Evolutionary conservation across 2,113 vertebrate genomes (phyloP).

Genomic region (Oncorhynchus tshawytscha): DNA sequence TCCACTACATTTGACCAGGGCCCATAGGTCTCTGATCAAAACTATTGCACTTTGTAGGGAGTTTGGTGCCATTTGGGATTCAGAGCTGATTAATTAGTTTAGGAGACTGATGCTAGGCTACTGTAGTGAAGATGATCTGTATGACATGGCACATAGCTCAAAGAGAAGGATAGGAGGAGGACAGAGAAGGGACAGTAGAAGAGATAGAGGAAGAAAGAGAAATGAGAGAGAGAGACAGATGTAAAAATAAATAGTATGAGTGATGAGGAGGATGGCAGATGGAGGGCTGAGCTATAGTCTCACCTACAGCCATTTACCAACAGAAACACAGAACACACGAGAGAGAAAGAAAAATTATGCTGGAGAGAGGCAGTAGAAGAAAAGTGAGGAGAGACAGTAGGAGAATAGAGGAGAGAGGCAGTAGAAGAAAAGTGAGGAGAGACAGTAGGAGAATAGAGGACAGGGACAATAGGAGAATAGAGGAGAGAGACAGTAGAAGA

Average conservation of each 20-base stretch:
- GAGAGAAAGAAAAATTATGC: background rate
- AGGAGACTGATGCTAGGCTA: constrained; percentile 82
- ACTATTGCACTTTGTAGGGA: too few species aligned
- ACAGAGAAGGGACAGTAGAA: constrained; percentile 45
- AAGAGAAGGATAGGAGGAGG: constrained; percentile 45
- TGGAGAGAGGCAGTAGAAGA: constrained; percentile 23
- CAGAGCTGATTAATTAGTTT: constrained; percentile 90
- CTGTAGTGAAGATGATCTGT: constrained; percentile 76
- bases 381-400: background rate
- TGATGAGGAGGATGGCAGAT: constrained; percentile 80
- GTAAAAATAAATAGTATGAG: constrained; percentile 73
- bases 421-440: too few species aligned
- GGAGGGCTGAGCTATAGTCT: constrained; percentile 87
- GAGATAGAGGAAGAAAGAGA: background rate
- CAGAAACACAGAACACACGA: constrained; percentile 48
- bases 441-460: too few species aligned
- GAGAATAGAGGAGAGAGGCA: too few species aligned
- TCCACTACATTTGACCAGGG: too few species aligned
- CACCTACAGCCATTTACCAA: constrained; percentile 80
- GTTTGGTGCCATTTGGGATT: too few species aligned
- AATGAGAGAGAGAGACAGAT: constrained; percentile 57
- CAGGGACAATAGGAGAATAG: too few species aligned
- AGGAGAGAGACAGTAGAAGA: too few species aligned
- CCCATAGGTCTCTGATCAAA: too few species aligned
- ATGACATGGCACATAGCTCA: constrained; percentile 80